These are phyloP conservation scores for Himalopsyche kuldschensis DNA, from an alignment of 2,888 invertebrate species.

Conservation along the genomic window DNA sequence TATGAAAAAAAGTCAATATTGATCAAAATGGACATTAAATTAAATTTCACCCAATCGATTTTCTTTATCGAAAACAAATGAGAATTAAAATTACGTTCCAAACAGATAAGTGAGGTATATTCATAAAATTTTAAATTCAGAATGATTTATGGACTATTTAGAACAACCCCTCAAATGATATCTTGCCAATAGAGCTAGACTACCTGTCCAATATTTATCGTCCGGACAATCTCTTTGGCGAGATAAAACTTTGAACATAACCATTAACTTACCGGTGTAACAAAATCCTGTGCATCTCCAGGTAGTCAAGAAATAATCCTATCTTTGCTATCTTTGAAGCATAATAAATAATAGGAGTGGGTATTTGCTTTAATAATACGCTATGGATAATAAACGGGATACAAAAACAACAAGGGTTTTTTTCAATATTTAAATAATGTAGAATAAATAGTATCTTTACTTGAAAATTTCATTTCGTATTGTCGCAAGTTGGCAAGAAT, in stretches of 20 bases:
- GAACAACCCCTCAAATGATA: background rate
- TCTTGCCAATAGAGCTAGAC: background rate
- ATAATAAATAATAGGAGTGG: background rate
- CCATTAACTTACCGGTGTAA: background rate
- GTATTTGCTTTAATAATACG: background rate
- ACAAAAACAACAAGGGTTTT: background rate
- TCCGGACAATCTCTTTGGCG: background rate
- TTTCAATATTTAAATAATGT: too few relatives aligned
- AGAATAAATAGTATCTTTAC: too few relatives aligned
- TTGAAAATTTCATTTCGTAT: too few relatives aligned
- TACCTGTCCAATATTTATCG: slow-evolving; percentile 9
- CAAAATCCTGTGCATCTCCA: background rate
- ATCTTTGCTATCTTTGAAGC: background rate
- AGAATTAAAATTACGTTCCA: too few relatives aligned
- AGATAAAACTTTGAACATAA: slow-evolving; percentile 8
- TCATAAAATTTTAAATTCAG: too few relatives aligned
- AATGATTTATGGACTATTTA: too few relatives aligned
- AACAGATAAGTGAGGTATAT: too few relatives aligned
- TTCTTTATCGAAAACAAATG: too few relatives aligned
- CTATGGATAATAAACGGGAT: background rate
- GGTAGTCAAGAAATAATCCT: background rate
- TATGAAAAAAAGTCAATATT: too few relatives aligned
- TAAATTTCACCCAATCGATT: too few relatives aligned
- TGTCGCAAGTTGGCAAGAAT: too few relatives aligned
- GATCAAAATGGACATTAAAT: too few relatives aligned